Evolutionary conservation across 1,140 invertebrate genomes (phyloP).

Genomic region (Neuroterus valhalla): DNA sequence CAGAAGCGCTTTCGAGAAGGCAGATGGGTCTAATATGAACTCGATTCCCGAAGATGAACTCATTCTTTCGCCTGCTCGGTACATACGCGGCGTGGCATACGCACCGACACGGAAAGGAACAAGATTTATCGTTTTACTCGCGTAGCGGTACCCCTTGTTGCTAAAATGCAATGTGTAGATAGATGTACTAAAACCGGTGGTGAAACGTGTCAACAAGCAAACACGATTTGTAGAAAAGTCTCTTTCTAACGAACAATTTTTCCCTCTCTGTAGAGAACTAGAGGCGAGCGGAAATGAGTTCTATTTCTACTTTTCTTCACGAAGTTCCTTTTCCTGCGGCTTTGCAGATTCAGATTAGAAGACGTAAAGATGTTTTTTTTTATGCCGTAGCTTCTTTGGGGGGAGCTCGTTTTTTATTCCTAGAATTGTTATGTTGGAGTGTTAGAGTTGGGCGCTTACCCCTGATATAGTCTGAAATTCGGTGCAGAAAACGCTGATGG

Average conservation of each 20-base stretch:
- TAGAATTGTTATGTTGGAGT: no score
- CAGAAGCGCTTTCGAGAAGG: constrained; percentile 66
- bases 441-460: no score
- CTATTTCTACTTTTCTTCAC: background rate
- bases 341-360: background rate
- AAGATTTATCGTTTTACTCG: constrained; percentile 66
- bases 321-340: constrained; percentile 13
- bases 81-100: constrained; percentile 48
- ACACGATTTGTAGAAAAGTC: constrained; percentile 29
- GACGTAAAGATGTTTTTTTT: no score
- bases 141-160: constrained; percentile 39
- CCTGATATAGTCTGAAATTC: no score
- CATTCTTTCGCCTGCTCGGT: constrained; percentile 55
- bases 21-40: constrained; percentile 74
- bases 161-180: constrained; percentile 30
- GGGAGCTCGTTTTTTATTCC: no score
- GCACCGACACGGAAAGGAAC: constrained; percentile 65
- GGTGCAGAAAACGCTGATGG: no score
- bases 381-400: no score
- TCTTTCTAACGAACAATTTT: constrained; percentile 25
- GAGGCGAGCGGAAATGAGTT: background rate
- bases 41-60: constrained; percentile 72
- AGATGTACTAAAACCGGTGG: constrained; percentile 17
- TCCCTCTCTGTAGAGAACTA: constrained; percentile 3
- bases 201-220: constrained; percentile 29